These are phyloP conservation scores for Ormyrus labotus DNA, from an alignment of 2,888 invertebrate species.

Conservation along the genomic window DNA sequence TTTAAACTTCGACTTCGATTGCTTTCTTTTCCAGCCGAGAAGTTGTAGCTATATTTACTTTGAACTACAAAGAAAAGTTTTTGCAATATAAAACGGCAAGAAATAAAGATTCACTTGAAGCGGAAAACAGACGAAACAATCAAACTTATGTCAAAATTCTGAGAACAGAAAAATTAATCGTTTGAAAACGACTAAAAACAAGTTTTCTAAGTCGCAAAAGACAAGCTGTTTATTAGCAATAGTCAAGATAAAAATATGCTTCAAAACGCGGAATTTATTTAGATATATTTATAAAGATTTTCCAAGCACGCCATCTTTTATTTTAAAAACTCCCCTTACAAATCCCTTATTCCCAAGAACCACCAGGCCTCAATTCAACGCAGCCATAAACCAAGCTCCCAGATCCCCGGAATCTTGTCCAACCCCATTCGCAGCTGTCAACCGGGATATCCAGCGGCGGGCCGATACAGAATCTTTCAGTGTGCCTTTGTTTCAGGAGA, in stretches of 20 bases:
- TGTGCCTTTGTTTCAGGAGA: conserved; percentile 77
- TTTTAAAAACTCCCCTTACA: too few species aligned
- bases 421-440: background rate
- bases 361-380: too few species aligned
- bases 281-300: too few species aligned
- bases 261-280: too few species aligned
- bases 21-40: background rate
- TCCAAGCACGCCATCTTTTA: too few species aligned
- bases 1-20: conserved; percentile 1
- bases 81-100: background rate
- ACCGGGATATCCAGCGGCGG: background rate
- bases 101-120: conserved; percentile 8
- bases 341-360: too few species aligned
- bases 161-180: too few species aligned
- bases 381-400: too few species aligned
- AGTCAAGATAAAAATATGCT: too few species aligned
- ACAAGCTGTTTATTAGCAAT: too few species aligned
- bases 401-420: background rate
- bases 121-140: conserved; percentile 11
- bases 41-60: background rate
- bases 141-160: conserved; percentile 1
- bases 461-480: conserved; percentile 60
- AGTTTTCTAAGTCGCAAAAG: background rate
- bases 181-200: too few species aligned
- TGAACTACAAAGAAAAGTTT: conserved; percentile 9